phyloP scores from a whole-genome alignment of 2,113 vertebrate genomes.

The Ceuthmochares aereus region DNA sequence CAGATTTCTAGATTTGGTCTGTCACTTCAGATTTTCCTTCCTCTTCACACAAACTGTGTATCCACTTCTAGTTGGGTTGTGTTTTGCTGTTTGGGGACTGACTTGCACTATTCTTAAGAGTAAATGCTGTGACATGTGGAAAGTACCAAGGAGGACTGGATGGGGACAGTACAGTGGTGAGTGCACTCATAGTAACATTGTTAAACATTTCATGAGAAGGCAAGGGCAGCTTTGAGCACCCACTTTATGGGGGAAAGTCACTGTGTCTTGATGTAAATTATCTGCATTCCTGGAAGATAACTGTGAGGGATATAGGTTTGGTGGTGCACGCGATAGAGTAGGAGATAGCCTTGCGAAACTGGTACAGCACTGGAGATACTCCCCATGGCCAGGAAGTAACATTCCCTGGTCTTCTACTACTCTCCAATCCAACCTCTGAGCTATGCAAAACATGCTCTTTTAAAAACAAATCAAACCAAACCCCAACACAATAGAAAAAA shows the following conservation, averaged over 20 bases:
- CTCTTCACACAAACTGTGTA: neutral
- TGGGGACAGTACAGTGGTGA: fast-evolving
- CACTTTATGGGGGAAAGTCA: neutral
- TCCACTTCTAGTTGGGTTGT: neutral
- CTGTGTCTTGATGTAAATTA: neutral
- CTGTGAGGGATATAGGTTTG: neutral
- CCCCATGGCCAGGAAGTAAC: neutral
- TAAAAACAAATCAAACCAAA: neutral
- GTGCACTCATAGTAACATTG: fast-evolving
- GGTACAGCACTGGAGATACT: fast-evolving
- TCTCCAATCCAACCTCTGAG: neutral
- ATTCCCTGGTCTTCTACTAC: neutral
- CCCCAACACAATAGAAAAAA: neutral
- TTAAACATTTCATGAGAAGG: neutral
- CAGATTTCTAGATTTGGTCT: neutral
- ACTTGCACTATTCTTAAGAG: neutral
- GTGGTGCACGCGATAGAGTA: neutral
- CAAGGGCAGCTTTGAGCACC: neutral
- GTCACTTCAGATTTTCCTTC: neutral
- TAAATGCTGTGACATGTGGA: neutral
- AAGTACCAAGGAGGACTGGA: neutral
- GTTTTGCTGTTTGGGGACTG: neutral
- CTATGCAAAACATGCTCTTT: neutral
- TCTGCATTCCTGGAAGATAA: neutral
- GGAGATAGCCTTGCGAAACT: neutral